Evolutionary conservation across 92 coral and sea anemone species (phyloP).

Genomic region (Parazoanthus swiftii): DNA sequence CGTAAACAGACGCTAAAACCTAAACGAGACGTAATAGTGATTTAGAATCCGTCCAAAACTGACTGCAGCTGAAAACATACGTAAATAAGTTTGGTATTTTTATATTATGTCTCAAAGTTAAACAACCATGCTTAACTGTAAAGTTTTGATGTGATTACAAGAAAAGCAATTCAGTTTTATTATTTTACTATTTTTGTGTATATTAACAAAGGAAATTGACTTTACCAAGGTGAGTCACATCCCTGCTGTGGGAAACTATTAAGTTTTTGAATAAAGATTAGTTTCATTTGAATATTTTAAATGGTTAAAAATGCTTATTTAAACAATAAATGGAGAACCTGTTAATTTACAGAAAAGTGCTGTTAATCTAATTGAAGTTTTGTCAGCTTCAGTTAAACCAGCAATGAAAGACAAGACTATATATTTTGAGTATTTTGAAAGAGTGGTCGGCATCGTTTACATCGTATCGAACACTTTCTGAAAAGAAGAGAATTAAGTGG

Average conservation of each 20-base stretch:
- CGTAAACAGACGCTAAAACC: background rate
- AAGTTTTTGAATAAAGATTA: background rate
- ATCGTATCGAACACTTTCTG: background rate
- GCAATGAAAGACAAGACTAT: background rate
- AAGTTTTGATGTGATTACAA: background rate
- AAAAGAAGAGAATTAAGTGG: no score
- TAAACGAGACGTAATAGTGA: background rate
- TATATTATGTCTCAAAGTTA: background rate
- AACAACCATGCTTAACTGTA: background rate
- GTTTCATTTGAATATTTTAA: background rate
- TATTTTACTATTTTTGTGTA: background rate
- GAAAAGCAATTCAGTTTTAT: background rate
- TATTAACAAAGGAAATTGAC: background rate
- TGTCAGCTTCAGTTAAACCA: background rate
- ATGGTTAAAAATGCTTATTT: background rate
- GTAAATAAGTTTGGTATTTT: background rate
- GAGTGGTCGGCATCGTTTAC: background rate
- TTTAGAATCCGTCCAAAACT: background rate
- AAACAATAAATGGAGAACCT: no score
- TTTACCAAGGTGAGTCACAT: background rate
- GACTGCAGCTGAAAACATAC: background rate
- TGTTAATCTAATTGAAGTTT: background rate
- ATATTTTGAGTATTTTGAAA: no score
- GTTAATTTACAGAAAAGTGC: background rate
- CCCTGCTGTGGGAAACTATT: slow-evolving; percentile 1